A percentile compares a stretch with the other conserved stretches of the same genome.
These are phyloP conservation scores for Cantharis rufa DNA, from an alignment of 2,888 invertebrate species.

Conservation along the genomic window DNA sequence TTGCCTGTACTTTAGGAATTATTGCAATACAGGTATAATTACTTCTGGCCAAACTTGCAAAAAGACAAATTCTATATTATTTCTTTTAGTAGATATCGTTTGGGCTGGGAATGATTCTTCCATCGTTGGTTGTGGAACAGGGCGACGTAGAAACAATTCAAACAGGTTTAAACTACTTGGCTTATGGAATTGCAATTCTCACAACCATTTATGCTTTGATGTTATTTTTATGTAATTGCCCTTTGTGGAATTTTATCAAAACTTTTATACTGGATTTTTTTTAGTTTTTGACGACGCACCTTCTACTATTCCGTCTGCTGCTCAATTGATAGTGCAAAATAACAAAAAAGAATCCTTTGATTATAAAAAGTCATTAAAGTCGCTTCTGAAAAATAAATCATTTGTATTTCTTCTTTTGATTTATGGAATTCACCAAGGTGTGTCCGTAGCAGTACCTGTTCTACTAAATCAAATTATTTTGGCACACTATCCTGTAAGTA, in stretches of 20 bases:
- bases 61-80: not conserved
- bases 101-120: not conserved
- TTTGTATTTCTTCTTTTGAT: not conserved
- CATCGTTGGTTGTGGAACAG: not conserved
- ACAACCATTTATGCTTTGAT: not conserved
- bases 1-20: not conserved
- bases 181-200: not conserved
- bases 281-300: not conserved
- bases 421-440: not conserved
- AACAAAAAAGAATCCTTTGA: not conserved
- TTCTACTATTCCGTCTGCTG: not conserved
- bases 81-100: not conserved
- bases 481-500: not conserved
- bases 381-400: not conserved
- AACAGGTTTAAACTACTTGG: not conserved
- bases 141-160: not conserved
- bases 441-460: not conserved
- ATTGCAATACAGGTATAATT: not conserved
- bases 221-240: not conserved
- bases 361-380: not conserved
- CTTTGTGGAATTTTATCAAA: no score
- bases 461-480: not conserved
- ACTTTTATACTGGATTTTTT: not conserved
- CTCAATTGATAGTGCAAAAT: not conserved
- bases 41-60: not conserved